Evolutionary conservation across 2,888 invertebrate species (phyloP).

Genomic region (Lasioglossum villosulum): DNA sequence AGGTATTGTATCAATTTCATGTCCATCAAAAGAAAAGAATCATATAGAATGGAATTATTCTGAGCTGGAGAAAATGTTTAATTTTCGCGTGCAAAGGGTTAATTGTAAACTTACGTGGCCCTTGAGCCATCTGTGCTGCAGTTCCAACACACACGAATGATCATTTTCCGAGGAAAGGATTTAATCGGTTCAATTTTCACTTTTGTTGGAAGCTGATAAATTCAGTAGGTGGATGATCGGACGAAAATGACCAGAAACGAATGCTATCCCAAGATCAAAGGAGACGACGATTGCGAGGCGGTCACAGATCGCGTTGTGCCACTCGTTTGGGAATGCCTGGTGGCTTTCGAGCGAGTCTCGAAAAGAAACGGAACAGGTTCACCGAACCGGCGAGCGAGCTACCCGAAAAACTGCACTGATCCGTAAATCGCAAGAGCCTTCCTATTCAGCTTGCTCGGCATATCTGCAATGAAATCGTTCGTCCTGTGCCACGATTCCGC

Average conservation of each 20-base stretch:
- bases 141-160: background rate
- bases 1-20: no score
- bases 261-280: background rate
- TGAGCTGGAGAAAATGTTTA: no score
- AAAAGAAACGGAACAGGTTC: conserved; percentile 12
- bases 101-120: background rate
- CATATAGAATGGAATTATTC: no score
- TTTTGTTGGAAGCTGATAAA: background rate
- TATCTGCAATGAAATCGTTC: background rate
- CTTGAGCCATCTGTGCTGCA: background rate
- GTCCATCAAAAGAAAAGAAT: no score
- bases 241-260: background rate
- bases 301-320: background rate
- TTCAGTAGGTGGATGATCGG: background rate
- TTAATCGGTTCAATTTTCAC: background rate
- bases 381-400: background rate
- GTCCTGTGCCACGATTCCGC: background rate
- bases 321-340: background rate
- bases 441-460: background rate
- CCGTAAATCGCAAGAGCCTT: conserved; percentile 19
- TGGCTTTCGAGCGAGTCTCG: background rate
- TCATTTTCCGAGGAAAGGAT: no score
- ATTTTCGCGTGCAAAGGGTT: no score
- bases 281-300: background rate
- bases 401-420: conserved; percentile 14